These are phyloP conservation scores for Melanargia galathea DNA, from an alignment of 2,888 invertebrate genomes.

Conservation along the genomic window DNA sequence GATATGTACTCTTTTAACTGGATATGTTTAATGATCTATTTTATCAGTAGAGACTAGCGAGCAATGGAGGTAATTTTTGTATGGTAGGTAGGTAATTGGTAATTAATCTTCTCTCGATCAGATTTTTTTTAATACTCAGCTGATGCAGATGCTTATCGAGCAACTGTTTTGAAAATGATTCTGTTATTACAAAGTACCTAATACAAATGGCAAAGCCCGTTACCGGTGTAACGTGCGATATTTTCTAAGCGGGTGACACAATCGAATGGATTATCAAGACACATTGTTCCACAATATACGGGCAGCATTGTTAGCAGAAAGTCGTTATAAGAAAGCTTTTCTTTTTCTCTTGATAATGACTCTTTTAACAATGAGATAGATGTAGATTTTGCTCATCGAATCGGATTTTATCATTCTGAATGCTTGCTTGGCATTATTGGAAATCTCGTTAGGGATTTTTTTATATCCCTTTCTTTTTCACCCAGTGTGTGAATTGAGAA, in stretches of 20 bases:
- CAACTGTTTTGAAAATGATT: too few relatives aligned
- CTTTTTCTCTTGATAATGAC: slow-evolving; percentile 8
- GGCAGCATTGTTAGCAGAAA: slow-evolving; percentile 18
- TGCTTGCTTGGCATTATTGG: background rate
- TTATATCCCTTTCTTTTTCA: background rate
- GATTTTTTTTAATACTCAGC: too few relatives aligned
- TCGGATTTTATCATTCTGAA: slow-evolving; percentile 9
- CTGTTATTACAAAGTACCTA: background rate
- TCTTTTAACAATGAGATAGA: slow-evolving; percentile 10
- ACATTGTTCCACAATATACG: slow-evolving; percentile 4
- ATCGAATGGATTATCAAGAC: slow-evolving; percentile 21
- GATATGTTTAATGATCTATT: too few relatives aligned
- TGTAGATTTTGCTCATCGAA: slow-evolving; percentile 14
- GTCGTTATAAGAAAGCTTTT: slow-evolving; percentile 8
- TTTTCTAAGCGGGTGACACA: slow-evolving; percentile 14
- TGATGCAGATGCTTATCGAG: too few relatives aligned
- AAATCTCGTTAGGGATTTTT: background rate
- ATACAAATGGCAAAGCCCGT: background rate
- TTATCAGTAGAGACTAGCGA: too few relatives aligned
- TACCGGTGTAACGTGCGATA: slow-evolving; percentile 8
- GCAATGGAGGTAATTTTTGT: too few relatives aligned
- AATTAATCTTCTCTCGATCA: too few relatives aligned
- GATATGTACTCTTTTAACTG: too few relatives aligned
- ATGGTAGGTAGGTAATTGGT: too few relatives aligned
- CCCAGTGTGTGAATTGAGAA: background rate